Evolutionary conservation across 2,113 vertebrate species (phyloP).

Genomic region (Alexandromys fortis): DNA sequence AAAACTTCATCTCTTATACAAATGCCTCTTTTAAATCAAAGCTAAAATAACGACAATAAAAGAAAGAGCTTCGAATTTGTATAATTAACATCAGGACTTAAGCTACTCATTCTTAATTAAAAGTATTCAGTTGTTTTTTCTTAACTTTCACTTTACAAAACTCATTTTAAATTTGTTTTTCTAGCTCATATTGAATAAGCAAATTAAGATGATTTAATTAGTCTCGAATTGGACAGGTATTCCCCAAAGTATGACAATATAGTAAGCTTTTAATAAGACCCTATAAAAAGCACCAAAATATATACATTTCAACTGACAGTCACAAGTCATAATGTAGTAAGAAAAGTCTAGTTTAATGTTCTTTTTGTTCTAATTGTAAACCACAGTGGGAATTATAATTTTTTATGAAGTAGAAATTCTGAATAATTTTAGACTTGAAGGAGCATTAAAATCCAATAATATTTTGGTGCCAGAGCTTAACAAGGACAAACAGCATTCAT

Average conservation of each 20-base stretch:
- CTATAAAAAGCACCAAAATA: constrained; percentile 72
- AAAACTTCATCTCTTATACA: neutral
- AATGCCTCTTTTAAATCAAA: constrained; percentile 4
- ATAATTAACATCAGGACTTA: constrained; percentile 1
- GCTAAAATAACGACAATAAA: neutral
- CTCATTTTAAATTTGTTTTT: neutral
- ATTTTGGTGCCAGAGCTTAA: constrained; percentile 77
- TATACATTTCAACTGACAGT: constrained; percentile 69
- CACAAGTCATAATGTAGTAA: constrained; percentile 59
- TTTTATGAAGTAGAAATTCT: constrained; percentile 76
- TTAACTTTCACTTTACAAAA: neutral
- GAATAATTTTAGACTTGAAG: constrained; percentile 73
- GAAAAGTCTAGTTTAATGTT: constrained; percentile 65
- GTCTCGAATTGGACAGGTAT: neutral
- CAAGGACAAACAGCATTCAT: constrained; percentile 82
- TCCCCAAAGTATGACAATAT: constrained; percentile 20
- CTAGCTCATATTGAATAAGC: neutral
- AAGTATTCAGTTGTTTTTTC: neutral
- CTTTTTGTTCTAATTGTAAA: constrained; percentile 66
- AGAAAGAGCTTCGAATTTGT: neutral
- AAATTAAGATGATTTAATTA: constrained; percentile 45
- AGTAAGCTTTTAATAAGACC: constrained; percentile 2
- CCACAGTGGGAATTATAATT: constrained; percentile 71
- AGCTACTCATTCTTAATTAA: constrained; percentile 7
- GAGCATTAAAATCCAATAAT: constrained; percentile 78